Evolutionary conservation across 2,888 invertebrate species (phyloP), one percentile per base, ranked within the genome.

Genomic region (Tetramorium bicarinatum): DNA sequence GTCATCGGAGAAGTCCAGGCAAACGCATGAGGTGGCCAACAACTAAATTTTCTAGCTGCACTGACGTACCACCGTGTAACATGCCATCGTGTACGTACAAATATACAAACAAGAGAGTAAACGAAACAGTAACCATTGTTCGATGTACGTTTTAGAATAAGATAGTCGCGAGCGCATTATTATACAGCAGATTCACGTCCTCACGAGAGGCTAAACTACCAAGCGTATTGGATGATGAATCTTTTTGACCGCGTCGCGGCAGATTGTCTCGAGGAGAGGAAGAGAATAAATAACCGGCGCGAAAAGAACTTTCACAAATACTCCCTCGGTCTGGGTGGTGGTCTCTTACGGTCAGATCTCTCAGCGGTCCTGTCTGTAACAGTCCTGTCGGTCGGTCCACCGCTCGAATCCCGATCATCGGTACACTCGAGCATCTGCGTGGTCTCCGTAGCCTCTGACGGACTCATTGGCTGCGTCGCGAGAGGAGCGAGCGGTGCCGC

Each of bases 371-470:
- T 87, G 25, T 92, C 92, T 2, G 71, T 15, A 21, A 77, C 44
- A 38, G 83, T 38, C n/a, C 87, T 89, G 86, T 91, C 91, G 75
- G 75, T 25, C 18, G 76, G 38, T 25, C 76, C 76, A 25, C 66
- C 76, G 71, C 74, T 83, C 41, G 74, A 87, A 29, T 94, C 93
- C 34, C 92, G 89, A 59, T 93, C 93, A 47, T 94, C 94, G 87
- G 91, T 87, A 87, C 91, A 89, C 87, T 95, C 95, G 88, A 96
- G 93, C 95, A 95, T 95, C 91, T 95, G 95, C 85, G 96, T 95
- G 29, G 96, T 96, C 91, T 96, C 96, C 87, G 96, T 96, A n/a
- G 96, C 95, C 79, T 96, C 96, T 87, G 95, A 95, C 18, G 95
- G 95, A 83, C 95, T 95, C 47, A 95, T 93, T 89, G 94, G 95